A percentile compares a stretch with the other conserved stretches of the same genome.
Evolutionary conservation across 2,888 invertebrate genomes (phyloP).

Genomic region (Drosophila testacea): DNA sequence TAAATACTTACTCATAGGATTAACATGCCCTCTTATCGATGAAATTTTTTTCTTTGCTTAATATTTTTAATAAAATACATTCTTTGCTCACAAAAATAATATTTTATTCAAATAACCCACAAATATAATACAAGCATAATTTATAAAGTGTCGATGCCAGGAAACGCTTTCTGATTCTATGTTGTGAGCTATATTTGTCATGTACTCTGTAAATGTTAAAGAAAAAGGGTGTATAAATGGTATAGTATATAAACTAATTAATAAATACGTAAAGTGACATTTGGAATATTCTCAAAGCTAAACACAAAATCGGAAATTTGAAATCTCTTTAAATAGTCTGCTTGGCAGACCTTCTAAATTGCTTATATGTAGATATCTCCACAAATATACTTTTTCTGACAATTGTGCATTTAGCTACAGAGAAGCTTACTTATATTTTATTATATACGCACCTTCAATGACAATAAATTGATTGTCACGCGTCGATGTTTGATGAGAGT

Average conservation of each 20-base stretch:
- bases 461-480: conserved; percentile 80
- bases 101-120: conserved; percentile 59
- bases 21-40: no score
- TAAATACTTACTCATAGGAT: no score
- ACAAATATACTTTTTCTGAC: no score
- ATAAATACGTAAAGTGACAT: not conserved
- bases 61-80: not conserved
- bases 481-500: conserved; percentile 77
- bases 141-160: conserved; percentile 26
- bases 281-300: not conserved
- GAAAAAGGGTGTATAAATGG: conserved; percentile 3
- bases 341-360: no score
- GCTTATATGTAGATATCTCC: no score
- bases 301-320: not conserved
- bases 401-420: no score
- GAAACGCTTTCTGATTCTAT: not conserved
- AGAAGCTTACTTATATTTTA: no score
- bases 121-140: conserved; percentile 38
- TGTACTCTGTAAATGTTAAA: conserved; percentile 60
- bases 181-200: conserved; percentile 44
- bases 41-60: not conserved
- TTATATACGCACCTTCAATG: conserved; percentile 82
- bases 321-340: no score
- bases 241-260: not conserved
- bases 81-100: conserved; percentile 42